A percentile compares a stretch with the other conserved stretches of the same genome.
Evolutionary conservation across 92 coral and sea anemone genomes (phyloP).

Genomic region (Zoanthus sansibaricus): DNA sequence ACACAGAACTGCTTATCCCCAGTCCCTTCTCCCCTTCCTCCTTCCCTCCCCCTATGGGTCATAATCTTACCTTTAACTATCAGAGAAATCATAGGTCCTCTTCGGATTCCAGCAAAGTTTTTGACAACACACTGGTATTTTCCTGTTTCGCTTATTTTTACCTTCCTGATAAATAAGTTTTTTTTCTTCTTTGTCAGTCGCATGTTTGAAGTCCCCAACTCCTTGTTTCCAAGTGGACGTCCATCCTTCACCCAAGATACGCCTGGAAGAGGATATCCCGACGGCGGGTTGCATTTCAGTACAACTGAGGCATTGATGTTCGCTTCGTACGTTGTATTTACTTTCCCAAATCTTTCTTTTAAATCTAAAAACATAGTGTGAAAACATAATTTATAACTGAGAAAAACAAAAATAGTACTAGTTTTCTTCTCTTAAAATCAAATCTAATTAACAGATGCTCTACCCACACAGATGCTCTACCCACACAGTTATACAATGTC

Average conservation of each 20-base stretch:
- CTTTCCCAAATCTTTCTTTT: constrained; percentile 3
- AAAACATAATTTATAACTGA: too few relatives aligned
- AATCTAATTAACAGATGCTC: too few relatives aligned
- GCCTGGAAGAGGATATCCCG: not conserved
- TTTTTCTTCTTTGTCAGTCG: constrained; percentile 5
- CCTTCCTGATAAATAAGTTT: constrained; percentile 6
- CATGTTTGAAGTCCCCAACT: not conserved
- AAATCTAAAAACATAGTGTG: not conserved
- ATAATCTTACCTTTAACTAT: constrained; percentile 8
- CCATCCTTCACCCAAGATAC: not conserved
- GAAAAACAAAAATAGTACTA: too few relatives aligned
- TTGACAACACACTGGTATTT: constrained; percentile 32
- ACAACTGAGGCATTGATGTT: constrained; percentile 1
- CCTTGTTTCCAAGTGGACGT: not conserved
- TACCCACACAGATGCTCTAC: too few relatives aligned
- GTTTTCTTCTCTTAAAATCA: too few relatives aligned
- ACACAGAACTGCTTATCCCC: too few relatives aligned
- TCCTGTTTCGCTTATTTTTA: not conserved
- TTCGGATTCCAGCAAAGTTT: constrained; percentile 28
- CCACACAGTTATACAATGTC: too few relatives aligned
- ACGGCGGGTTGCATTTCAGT: constrained; percentile 11
- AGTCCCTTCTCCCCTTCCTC: too few relatives aligned
- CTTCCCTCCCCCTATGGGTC: not conserved
- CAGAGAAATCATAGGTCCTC: constrained; percentile 28
- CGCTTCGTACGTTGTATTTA: not conserved